Conservation (phyloP, 2,113 vertebrate genomes). For the Pavo muticus region DNA sequence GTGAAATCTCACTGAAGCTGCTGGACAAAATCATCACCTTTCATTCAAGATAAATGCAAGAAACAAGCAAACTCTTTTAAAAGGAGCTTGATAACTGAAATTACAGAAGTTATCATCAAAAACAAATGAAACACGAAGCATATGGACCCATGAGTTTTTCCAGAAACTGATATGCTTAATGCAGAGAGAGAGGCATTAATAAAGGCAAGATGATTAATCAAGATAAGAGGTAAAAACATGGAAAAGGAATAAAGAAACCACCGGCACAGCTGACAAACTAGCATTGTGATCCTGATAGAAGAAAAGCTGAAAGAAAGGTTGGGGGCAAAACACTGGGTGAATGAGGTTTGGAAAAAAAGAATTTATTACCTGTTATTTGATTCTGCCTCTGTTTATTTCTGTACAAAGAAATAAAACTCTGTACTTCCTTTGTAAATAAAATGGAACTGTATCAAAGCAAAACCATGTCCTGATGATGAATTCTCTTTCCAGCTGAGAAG, state of each 20-base stretch:
- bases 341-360: constrained; percentile 10
- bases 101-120: constrained; percentile 65
- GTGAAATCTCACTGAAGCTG: constrained; percentile 67
- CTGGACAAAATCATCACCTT: constrained; percentile 67
- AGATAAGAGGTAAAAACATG: constrained; percentile 32
- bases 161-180: constrained; percentile 62
- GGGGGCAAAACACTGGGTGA: constrained; percentile 46
- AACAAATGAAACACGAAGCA: constrained; percentile 4
- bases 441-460: constrained; percentile 58
- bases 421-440: constrained; percentile 58
- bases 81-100: constrained; percentile 57
- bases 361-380: constrained; percentile 36
- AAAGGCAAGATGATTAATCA: constrained; percentile 55
- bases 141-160: constrained; percentile 29
- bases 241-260: constrained; percentile 55
- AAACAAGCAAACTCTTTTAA: constrained; percentile 61
- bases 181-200: constrained; percentile 47
- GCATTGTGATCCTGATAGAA: constrained; percentile 27
- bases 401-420: constrained; percentile 50
- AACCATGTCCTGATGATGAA: constrained; percentile 24
- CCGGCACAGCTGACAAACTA: neutral
- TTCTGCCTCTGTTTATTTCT: constrained; percentile 40
- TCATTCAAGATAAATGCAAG: constrained; percentile 63
- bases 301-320: constrained; percentile 51
- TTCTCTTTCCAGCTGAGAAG: constrained; percentile 46